phyloP scores from a whole-genome alignment of 2,113 vertebrate species.

The Grallaria varia region DNA sequence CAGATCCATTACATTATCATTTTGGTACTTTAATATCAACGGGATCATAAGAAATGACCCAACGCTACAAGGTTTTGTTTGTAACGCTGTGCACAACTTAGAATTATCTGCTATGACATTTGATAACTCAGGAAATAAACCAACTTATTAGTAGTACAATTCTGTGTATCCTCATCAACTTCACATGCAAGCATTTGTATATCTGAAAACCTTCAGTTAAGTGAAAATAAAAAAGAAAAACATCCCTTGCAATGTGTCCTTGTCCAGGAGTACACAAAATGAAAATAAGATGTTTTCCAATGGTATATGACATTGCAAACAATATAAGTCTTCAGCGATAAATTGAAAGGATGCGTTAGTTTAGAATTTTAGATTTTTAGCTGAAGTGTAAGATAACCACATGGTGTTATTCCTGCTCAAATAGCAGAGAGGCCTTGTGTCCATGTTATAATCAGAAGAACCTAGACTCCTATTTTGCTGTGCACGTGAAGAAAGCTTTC shows the following conservation, averaged over 20 bases:
- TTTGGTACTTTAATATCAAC: background rate
- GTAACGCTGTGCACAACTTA: slow-evolving; percentile 1
- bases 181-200: background rate
- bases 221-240: background rate
- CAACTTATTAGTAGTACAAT: background rate
- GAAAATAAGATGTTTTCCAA: background rate
- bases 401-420: background rate
- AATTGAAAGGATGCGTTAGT: background rate
- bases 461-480: background rate
- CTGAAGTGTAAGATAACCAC: background rate
- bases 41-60: background rate
- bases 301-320: background rate
- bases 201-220: background rate
- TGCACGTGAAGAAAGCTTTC: background rate
- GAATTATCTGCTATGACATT: background rate
- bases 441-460: background rate
- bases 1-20: background rate
- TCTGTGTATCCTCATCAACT: background rate
- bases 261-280: background rate
- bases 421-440: background rate
- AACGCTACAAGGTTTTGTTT: background rate
- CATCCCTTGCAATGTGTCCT: background rate
- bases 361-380: background rate
- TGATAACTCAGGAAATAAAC: slow-evolving; percentile 51
- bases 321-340: background rate